These are phyloP conservation scores for Sebastes nivosus DNA, from an alignment of 2,797 vertebrate genomes.

Conservation along the genomic window DNA sequence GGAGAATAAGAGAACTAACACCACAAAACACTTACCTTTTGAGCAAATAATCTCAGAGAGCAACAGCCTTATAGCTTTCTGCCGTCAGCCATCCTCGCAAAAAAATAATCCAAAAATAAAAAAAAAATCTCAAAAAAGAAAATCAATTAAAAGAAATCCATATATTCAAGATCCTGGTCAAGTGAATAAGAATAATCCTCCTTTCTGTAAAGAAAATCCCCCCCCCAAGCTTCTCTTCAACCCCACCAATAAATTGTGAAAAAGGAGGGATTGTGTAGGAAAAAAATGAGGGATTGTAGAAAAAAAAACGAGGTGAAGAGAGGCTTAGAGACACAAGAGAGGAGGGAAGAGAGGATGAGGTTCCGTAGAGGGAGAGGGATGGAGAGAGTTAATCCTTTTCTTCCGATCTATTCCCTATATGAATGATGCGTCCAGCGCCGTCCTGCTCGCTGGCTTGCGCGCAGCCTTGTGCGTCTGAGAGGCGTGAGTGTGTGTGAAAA, in stretches of 20 bases:
- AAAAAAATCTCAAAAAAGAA: slow-evolving; percentile 36
- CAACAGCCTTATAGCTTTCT: slow-evolving; percentile 45
- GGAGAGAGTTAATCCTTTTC: slow-evolving; percentile 74
- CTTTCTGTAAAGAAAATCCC: slow-evolving; percentile 65
- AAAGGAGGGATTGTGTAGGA: slow-evolving; percentile 59
- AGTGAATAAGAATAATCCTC: slow-evolving; percentile 68
- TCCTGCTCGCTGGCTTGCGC: slow-evolving; percentile 56
- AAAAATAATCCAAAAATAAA: slow-evolving; percentile 26
- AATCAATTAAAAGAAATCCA: slow-evolving; percentile 61
- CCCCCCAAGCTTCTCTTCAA: slow-evolving; percentile 55
- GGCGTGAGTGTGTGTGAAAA: slow-evolving; percentile 55
- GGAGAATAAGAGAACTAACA: slow-evolving; percentile 17
- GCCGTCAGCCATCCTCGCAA: slow-evolving; percentile 38
- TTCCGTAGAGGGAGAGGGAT: slow-evolving; percentile 66
- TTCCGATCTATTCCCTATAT: slow-evolving; percentile 63
- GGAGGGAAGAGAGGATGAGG: slow-evolving; percentile 65
- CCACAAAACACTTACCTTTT: slow-evolving; percentile 66
- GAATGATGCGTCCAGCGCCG: slow-evolving; percentile 61
- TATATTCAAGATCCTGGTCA: slow-evolving; percentile 49
- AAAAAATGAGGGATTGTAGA: slow-evolving; percentile 50
- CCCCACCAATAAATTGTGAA: slow-evolving; percentile 63
- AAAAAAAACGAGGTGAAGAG: slow-evolving; percentile 67
- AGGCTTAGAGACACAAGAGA: slow-evolving; percentile 67
- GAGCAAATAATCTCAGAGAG: slow-evolving; percentile 45
- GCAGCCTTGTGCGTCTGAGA: slow-evolving; percentile 64